Percentiles rank a stretch among this genome's conserved stretches.
Conservation (phyloP, 2,113 vertebrate species). For the Siniperca chuatsi region DNA sequence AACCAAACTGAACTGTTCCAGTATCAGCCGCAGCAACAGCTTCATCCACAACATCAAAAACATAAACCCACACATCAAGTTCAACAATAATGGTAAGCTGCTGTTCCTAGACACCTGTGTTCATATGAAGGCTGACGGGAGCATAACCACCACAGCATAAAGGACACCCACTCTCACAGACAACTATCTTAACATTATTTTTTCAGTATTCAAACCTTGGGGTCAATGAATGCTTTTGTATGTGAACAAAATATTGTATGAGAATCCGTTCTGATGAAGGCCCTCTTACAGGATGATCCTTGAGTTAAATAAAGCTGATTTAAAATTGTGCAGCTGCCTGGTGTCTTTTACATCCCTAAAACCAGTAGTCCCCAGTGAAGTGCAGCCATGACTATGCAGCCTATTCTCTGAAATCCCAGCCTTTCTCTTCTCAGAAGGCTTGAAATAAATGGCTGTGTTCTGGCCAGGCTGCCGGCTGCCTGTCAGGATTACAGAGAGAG, state of each 20-base stretch:
- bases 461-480: conserved; percentile 11
- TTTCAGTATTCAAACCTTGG: not conserved
- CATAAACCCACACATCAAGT: no score
- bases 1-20: no score
- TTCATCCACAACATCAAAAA: no score
- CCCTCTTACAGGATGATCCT: not conserved
- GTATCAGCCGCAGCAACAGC: no score
- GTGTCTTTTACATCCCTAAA: conserved; percentile 3
- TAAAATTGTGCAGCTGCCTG: not conserved
- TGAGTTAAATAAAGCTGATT: not conserved
- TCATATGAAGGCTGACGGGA: no score
- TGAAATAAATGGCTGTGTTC: conserved; percentile 41
- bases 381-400: conserved; percentile 36
- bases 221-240: not conserved
- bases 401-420: conserved; percentile 2
- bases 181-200: not conserved
- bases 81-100: no score
- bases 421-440: conserved; percentile 50
- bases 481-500: conserved; percentile 33
- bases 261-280: not conserved
- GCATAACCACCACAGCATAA: no score
- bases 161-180: no score
- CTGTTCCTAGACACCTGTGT: no score
- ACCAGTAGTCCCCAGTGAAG: not conserved
- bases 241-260: not conserved